Base-by-base conservation (phyloP, 2,113 vertebrate genomes). In the Xyrauchen texanus region DNA sequence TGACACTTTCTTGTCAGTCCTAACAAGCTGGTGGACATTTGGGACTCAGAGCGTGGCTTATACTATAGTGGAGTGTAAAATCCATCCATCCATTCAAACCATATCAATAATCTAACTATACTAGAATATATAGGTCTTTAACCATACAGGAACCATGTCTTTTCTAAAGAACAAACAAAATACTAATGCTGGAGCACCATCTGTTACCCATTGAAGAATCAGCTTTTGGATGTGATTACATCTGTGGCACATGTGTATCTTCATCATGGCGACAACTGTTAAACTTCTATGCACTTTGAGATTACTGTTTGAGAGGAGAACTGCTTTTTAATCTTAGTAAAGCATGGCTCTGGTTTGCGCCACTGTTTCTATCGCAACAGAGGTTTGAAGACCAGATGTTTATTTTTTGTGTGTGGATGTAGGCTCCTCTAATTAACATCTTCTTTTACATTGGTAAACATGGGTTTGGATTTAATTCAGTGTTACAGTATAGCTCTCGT, bases 241-340 rank as follows among this genome's bases (percentile, higher is more conserved):
- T 89, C 84, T 86, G 85, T 65, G 76, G 74, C 85, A 85, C 90
- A 34, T 34, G 21, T 34, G 21, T 34, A 85, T 90, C 86, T 88
- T 91, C 86, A 91, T 87, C 83, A 87, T 86, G 86, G 85, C 77
- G 82, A 76, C 78, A 3, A 87, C 86, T 83, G 84, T 89, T 89
- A 89, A 88, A 90, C 85, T 84, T 86, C 85, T 87, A 78, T 86
- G 85, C 85, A 61, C 87, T 82, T 88, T 65, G 74, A 83, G 86
- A 89, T 87, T 84, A 80, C 81, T 83, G 82, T 86, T 78, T 77
- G 63, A 79, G 60, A 87, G 78, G 73, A 16, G 85, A 86, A 88
- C 82, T 65, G 80, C 86, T 83, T 88, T 91, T 85, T 91, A 90
- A 92, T 92, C 71, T 80, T 78, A 58, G 78, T 53, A n/a, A 79